phyloP scores from a whole-genome alignment of 2,113 vertebrate species.

The Lipotes vexillifer region DNA sequence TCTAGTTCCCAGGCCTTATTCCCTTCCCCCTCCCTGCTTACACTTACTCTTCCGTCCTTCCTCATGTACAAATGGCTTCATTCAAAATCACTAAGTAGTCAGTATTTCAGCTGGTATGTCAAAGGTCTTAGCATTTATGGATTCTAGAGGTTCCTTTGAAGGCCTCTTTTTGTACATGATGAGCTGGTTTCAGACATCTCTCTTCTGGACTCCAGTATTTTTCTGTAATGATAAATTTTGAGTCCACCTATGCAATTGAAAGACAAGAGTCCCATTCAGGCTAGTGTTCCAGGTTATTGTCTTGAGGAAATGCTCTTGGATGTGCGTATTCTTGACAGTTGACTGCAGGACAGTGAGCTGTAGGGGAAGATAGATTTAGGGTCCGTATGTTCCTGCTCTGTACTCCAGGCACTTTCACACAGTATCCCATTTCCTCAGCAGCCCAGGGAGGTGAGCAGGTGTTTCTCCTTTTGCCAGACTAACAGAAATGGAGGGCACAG shows the following conservation, averaged over 20 bases:
- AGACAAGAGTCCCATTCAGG: neutral
- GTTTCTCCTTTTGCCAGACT: neutral
- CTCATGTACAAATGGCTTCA: neutral
- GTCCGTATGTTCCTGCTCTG: neutral
- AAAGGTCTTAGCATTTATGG: neutral
- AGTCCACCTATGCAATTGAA: neutral
- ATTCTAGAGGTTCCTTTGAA: neutral
- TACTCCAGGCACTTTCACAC: neutral
- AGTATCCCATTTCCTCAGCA: neutral
- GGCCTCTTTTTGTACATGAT: neutral
- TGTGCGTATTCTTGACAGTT: neutral
- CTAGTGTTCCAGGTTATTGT: neutral
- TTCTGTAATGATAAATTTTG: neutral
- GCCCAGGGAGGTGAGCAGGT: neutral
- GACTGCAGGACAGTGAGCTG: neutral
- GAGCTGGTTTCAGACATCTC: neutral
- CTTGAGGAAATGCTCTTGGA: neutral
- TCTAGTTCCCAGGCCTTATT: neutral
- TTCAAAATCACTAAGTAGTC: neutral
- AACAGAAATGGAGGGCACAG: neutral
- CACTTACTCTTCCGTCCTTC: neutral
- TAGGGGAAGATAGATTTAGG: neutral
- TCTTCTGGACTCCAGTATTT: neutral
- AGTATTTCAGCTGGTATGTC: neutral
- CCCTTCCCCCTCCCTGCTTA: too few species aligned